Evolutionary conservation across 2,113 vertebrate genomes (phyloP).

Genomic region (Oncorhynchus gorbuscha): DNA sequence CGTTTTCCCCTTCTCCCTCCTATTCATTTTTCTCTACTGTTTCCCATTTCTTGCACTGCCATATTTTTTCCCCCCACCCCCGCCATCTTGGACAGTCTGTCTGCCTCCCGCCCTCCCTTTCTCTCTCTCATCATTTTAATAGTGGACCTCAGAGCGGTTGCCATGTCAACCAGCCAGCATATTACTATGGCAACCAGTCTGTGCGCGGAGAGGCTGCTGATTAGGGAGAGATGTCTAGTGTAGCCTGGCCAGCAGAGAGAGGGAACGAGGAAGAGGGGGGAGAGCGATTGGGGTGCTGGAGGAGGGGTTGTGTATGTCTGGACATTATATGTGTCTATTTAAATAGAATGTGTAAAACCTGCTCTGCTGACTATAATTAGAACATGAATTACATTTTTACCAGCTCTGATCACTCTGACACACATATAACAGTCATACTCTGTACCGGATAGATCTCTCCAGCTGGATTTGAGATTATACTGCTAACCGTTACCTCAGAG

Average conservation of each 20-base stretch:
- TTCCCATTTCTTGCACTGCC: constrained; percentile 25
- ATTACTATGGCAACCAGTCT: constrained; percentile 97
- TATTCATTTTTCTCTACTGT: constrained; percentile 52
- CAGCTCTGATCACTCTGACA: constrained; percentile 4
- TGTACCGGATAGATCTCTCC: too few species aligned
- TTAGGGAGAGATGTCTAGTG: constrained; percentile 81
- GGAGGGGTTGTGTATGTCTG: constrained; percentile 60
- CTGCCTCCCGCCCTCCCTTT: constrained; percentile 45
- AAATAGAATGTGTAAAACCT: constrained; percentile 28
- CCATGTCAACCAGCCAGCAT: constrained; percentile 98
- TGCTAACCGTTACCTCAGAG: neutral
- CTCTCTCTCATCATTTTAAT: constrained; percentile 90
- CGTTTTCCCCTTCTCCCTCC: constrained; percentile 28
- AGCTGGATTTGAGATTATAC: neutral
- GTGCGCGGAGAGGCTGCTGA: constrained; percentile 89
- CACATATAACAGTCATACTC: neutral
- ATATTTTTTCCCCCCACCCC: constrained; percentile 47
- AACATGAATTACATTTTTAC: constrained; percentile 17
- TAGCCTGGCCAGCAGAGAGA: constrained; percentile 71
- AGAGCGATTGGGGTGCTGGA: constrained; percentile 53
- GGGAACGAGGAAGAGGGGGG: constrained; percentile 58
- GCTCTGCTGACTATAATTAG: constrained; percentile 23
- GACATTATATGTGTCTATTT: constrained; percentile 49
- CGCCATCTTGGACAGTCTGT: constrained; percentile 64
- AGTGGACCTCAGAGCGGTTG: constrained; percentile 98